These are phyloP conservation scores for Danaus melanippus DNA, from an alignment of 1,140 invertebrate species.

Conservation along the genomic window DNA sequence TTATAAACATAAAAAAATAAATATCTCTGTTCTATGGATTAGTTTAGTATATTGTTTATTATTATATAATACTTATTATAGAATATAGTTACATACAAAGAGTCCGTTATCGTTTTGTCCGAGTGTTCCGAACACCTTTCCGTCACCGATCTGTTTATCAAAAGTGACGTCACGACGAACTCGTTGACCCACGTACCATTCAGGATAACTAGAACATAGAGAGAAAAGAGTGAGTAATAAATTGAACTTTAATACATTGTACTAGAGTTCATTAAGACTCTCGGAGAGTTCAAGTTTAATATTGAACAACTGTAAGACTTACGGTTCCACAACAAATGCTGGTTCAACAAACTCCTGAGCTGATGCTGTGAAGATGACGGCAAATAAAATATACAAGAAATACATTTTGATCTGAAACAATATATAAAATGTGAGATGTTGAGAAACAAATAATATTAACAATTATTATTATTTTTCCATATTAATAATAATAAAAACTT, in stretches of 20 bases:
- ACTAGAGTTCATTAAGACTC: background rate
- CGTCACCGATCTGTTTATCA: slow-evolving; percentile 17
- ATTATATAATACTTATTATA: no score
- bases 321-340: slow-evolving; percentile 4
- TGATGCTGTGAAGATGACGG: slow-evolving; percentile 4
- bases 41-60: no score
- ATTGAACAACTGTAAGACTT: slow-evolving; percentile 1
- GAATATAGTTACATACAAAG: slow-evolving; percentile 18
- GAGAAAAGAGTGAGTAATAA: background rate
- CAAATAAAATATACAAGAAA: slow-evolving; percentile 5
- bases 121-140: slow-evolving; percentile 37
- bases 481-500: no score
- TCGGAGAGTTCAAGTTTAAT: background rate
- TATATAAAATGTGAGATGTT: background rate
- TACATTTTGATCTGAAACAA: slow-evolving; percentile 9
- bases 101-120: slow-evolving; percentile 38
- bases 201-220: slow-evolving; percentile 24
- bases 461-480: no score
- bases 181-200: slow-evolving; percentile 27
- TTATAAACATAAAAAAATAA: background rate
- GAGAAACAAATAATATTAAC: no score
- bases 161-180: slow-evolving; percentile 27
- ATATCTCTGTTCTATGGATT: no score
- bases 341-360: slow-evolving; percentile 9
- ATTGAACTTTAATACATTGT: background rate